Evolutionary conservation across 2,888 invertebrate genomes (phyloP), one percentile per base, ranked within the genome.

Genomic region (Catonia carolina): DNA sequence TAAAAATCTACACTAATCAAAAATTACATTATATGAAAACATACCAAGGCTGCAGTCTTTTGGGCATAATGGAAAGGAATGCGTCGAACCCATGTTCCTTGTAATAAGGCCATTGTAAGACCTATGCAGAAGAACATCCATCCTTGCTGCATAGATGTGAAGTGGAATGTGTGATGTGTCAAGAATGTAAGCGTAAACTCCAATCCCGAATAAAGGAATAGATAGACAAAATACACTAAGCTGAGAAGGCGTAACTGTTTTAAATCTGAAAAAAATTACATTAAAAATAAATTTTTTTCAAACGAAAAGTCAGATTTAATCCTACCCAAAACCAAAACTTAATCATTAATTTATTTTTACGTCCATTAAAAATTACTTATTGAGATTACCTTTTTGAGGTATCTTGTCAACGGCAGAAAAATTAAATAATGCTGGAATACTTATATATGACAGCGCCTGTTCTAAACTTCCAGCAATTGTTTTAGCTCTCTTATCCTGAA

Each of bases 101-200:
- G 95, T 53, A 94, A 77, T 42, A 86, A 64, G 14, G 94, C 89
- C 98, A 99, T 99, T 57, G 89, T 81, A 41, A 91, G 66, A 52
- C 97, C 98, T 68, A 95, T 90, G 55, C 86, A 86, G 67, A 96
- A 81, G 72, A 97, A 99, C 92, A 99, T 95, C 80, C 89, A 91
- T 5, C 98, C 98, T 75, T 99, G 98, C 73, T 96, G 89, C 87
- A 95, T 90, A 45, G 95, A 91, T 55, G 85, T 86, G 71, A 90
- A 97, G 52, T 85, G 80, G 72, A 97, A 96, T 36, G 87, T 81
- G 67, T 92, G 86, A 75, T 96, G 96, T 54, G 95, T 95, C 48
- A 98, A 78, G 76, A 99, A 99, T 53, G 97, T 95, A 33, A 99
- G 77, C 0, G 98, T 98, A 71, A 97, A 99, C 74, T 99, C 98